Base-by-base conservation (phyloP, 2,888 invertebrate genomes). In the Diplazon laetatorius region DNA sequence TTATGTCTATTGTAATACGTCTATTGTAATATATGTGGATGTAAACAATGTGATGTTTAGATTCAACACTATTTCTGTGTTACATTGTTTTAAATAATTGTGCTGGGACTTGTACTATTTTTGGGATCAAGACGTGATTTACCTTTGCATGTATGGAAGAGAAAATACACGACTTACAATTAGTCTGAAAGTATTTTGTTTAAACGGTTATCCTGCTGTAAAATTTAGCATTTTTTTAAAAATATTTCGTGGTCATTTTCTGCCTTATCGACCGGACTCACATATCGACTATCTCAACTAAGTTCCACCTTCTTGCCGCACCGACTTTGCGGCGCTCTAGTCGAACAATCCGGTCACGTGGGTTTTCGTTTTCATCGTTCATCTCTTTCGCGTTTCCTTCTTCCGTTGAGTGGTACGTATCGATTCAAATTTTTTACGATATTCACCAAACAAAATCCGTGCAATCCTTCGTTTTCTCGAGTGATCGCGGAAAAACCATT, bases 391-490 rank as follows among this genome's bases (percentile, higher is more conserved):
- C 68, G 79, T 76, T 82, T 80, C 82, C 79, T 60, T 72, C 55
- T 79, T 80, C 78, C 82, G 80, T 62, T 66, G 55, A 75, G 78
- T 72, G 80, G 80, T 80, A 76, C 57, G 80, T 80, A 39, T 52
- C 22, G 62, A 62, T 35, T 48, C 18, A 2, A 16, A 39, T 59
- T 75, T 22, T 69, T 16, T 39, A 4, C 37, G 46, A 76, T 63
- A 46, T 35, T 46, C 44, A 8, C 2, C 37, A 65, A 73, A 39
- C 48, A 18, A 48, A 78, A 81, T 81, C 78, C 68, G 65, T 48
- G 25, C 22, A 70, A 82, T 80, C 69, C 22, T 48, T 1, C 70
- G 20, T 22, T 78, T 48, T 25, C 42, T 4, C 9, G 12, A 20
- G 22, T 42, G 22, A 65, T 50, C 44, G n/a, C 25, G 8, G 0